Percentiles rank a stretch among this genome's conserved stretches.
phyloP scores from a whole-genome alignment of 2,888 invertebrate genomes.

The Congeria kusceri region DNA sequence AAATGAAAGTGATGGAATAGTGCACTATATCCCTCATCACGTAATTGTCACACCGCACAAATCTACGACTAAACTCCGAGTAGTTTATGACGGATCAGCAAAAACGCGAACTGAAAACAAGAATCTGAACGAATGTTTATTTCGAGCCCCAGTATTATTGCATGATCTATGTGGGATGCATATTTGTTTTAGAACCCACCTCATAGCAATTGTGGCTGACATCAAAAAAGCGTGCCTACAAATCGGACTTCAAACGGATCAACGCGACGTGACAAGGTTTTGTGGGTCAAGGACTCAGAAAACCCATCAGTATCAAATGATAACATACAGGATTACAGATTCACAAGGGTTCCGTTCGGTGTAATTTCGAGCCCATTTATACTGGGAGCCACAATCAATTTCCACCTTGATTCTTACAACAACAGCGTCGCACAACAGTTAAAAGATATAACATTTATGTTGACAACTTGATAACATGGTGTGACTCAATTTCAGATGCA shows the following conservation, averaged over 20 bases:
- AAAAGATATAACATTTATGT: too few species aligned
- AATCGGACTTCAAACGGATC: constrained; percentile 9
- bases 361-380: constrained; percentile 20
- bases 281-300: constrained; percentile 25
- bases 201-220: constrained; percentile 7
- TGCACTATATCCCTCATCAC: too few species aligned
- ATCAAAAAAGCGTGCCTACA: too few species aligned
- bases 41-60: too few species aligned
- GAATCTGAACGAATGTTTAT: constrained; percentile 36
- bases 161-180: constrained; percentile 22
- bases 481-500: too few species aligned
- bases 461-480: too few species aligned
- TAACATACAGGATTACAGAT: constrained; percentile 13
- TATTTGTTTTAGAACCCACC: constrained; percentile 14
- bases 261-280: constrained; percentile 28
- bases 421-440: too few species aligned
- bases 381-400: too few species aligned
- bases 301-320: background rate
- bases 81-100: constrained; percentile 17
- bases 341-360: constrained; percentile 6
- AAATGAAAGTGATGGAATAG: too few species aligned
- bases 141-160: background rate
- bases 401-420: too few species aligned
- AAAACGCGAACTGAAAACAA: background rate
- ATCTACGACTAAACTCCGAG: constrained; percentile 3